Conservation (phyloP, 1,140 invertebrate genomes). For the Drosophila ambigua region DNA sequence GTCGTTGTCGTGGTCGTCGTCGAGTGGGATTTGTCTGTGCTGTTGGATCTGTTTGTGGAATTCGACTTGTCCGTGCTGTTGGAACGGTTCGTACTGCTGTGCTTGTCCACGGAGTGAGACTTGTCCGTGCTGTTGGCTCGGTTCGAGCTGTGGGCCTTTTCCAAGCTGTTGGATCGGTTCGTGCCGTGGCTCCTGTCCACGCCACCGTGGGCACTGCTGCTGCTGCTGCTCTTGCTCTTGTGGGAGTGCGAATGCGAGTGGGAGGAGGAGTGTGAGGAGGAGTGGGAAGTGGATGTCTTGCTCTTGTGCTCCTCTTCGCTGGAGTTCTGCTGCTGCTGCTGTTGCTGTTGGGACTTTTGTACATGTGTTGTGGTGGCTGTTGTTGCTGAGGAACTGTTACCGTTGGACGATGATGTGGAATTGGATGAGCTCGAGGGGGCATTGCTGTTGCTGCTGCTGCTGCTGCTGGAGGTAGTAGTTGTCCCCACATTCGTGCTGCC, state of each 20-base stretch:
- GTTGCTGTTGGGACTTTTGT: constrained; percentile 61
- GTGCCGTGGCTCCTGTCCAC: constrained; percentile 4
- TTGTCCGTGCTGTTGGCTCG: too few relatives aligned
- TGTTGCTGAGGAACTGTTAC: constrained; percentile 79
- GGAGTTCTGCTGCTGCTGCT: constrained; percentile 36
- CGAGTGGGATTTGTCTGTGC: too few relatives aligned
- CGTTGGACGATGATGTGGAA: constrained; percentile 54
- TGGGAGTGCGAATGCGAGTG: constrained; percentile 46
- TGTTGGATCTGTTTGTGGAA: not conserved
- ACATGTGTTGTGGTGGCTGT: constrained; percentile 50
- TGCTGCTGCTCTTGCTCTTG: constrained; percentile 11
- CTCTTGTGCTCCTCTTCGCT: constrained; percentile 55
- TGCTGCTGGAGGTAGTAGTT: constrained; percentile 24
- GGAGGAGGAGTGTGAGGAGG: constrained; percentile 4
- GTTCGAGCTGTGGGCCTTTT: too few relatives aligned
- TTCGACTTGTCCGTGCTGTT: constrained; percentile 1
- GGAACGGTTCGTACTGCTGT: too few relatives aligned
- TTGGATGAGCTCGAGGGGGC: constrained; percentile 12
- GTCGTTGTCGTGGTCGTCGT: too few relatives aligned
- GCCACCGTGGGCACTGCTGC: constrained; percentile 16
- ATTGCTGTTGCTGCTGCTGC: constrained; percentile 11
- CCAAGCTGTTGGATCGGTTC: constrained; percentile 12
- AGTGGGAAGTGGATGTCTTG: constrained; percentile 36
- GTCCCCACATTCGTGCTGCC: constrained; percentile 84
- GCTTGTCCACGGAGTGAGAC: too few relatives aligned